These are phyloP conservation scores for Parnassius apollo DNA, from an alignment of 2,888 invertebrate genomes.

Conservation along the genomic window DNA sequence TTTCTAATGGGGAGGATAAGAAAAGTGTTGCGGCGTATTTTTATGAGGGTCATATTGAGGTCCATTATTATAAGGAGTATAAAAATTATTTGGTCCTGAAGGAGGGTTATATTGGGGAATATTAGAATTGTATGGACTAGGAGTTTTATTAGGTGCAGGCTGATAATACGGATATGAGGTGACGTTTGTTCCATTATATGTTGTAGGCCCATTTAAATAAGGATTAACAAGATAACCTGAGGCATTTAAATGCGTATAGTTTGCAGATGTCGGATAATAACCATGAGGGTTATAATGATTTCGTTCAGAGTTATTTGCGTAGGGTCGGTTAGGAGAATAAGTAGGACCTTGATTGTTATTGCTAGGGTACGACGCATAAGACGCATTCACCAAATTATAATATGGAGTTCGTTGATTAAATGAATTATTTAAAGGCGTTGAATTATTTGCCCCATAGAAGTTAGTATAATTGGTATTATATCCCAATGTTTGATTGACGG, in stretches of 20 bases:
- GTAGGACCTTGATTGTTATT: slow-evolving; percentile 8
- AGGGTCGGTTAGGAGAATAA: slow-evolving; percentile 14
- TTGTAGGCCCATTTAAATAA: background rate
- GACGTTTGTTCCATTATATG: slow-evolving; percentile 4
- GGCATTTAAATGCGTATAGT: background rate
- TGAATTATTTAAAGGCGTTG: background rate
- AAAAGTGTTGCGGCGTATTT: slow-evolving; percentile 42
- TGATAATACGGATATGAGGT: background rate
- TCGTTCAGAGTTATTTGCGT: slow-evolving; percentile 30
- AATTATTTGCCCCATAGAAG: background rate
- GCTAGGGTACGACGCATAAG: background rate
- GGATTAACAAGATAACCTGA: slow-evolving; percentile 13
- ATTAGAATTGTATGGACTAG: slow-evolving; percentile 4
- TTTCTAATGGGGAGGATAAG: slow-evolving; percentile 28
- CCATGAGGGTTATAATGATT: slow-evolving; percentile 20
- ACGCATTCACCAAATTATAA: background rate
- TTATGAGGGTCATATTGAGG: slow-evolving; percentile 40
- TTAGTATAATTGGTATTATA: background rate
- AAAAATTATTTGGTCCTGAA: slow-evolving; percentile 28
- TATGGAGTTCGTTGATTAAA: background rate
- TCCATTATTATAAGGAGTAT: slow-evolving; percentile 33
- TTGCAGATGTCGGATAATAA: background rate
- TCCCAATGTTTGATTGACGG: background rate
- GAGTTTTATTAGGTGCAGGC: background rate
- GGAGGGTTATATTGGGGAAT: slow-evolving; percentile 25